Evolutionary conservation across 1,140 invertebrate genomes (phyloP).

Genomic region (Drosophila chauvacae): DNA sequence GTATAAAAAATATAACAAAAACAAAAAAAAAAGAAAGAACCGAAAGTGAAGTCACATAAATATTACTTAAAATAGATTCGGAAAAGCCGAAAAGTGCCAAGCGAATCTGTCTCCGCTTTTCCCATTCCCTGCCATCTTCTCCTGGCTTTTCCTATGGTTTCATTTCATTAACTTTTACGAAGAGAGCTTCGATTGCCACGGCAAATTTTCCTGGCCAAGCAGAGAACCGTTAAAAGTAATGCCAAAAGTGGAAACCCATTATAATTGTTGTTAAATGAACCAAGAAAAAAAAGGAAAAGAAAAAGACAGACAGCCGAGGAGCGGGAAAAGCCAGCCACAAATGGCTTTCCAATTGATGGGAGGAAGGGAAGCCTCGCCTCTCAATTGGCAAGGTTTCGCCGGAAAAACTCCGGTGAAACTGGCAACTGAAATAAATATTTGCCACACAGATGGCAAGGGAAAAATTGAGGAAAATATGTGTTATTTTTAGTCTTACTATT

Average conservation of each 20-base stretch:
- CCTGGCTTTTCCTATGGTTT: constrained; percentile 47
- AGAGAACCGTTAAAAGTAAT: constrained; percentile 47
- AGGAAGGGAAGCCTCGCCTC: constrained; percentile 15
- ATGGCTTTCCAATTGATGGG: constrained; percentile 55
- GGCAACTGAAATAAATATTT: constrained; percentile 31
- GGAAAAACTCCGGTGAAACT: constrained; percentile 19
- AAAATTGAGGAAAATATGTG: too few species aligned
- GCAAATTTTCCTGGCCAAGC: constrained; percentile 12
- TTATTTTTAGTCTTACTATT: neutral
- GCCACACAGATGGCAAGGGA: neutral
- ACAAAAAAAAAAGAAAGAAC: constrained; percentile 9
- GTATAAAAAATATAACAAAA: neutral
- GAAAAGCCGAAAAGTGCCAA: constrained; percentile 49
- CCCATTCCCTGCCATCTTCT: neutral
- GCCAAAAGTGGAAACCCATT: constrained; percentile 49
- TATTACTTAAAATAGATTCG: constrained; percentile 77
- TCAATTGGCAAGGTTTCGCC: constrained; percentile 29
- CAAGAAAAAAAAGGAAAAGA: constrained; percentile 4
- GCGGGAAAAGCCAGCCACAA: constrained; percentile 15
- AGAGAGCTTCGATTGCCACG: constrained; percentile 49
- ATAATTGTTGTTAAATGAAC: constrained; percentile 56
- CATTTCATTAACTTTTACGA: constrained; percentile 71
- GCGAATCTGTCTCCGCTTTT: constrained; percentile 17
- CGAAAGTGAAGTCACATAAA: constrained; percentile 54
- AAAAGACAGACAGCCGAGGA: constrained; percentile 16